Percentiles rank a stretch among this genome's conserved stretches.
These are phyloP conservation scores for Pygoscelis antarcticus DNA, from an alignment of 2,113 vertebrate genomes.

Conservation along the genomic window DNA sequence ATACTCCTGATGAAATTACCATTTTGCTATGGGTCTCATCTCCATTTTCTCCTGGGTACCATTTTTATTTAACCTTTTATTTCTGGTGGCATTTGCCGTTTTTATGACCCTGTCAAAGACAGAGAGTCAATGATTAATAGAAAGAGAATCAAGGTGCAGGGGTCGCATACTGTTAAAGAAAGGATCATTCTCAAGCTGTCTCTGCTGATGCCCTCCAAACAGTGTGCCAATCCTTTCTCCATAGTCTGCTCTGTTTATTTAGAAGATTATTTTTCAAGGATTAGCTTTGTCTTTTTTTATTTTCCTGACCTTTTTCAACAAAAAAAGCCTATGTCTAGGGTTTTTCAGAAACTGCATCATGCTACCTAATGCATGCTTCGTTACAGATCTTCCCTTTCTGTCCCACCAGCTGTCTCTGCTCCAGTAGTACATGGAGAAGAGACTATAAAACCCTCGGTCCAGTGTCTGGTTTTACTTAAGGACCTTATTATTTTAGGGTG, in stretches of 20 bases:
- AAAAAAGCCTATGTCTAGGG: not conserved
- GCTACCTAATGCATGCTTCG: accelerated
- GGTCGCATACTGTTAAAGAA: not conserved
- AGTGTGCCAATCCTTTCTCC: not conserved
- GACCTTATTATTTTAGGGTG: not conserved
- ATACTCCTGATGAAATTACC: not conserved
- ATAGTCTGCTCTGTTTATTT: not conserved
- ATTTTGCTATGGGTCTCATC: not conserved
- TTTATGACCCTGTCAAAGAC: not conserved
- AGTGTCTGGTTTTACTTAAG: not conserved
- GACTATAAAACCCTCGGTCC: not conserved
- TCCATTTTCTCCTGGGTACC: not conserved
- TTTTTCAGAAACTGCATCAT: not conserved
- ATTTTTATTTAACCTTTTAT: not conserved
- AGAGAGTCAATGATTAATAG: not conserved
- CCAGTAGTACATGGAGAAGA: not conserved
- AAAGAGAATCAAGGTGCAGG: not conserved
- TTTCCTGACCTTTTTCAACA: not conserved
- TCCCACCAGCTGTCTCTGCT: not conserved
- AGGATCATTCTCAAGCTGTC: not conserved
- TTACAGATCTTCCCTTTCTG: not conserved
- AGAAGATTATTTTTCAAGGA: slow-evolving; percentile 3
- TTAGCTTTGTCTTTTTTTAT: not conserved
- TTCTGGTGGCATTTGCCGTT: not conserved
- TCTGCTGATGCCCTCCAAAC: not conserved